Evolutionary conservation across 2,113 vertebrate species (phyloP).

Genomic region (Carlito syrichta): DNA sequence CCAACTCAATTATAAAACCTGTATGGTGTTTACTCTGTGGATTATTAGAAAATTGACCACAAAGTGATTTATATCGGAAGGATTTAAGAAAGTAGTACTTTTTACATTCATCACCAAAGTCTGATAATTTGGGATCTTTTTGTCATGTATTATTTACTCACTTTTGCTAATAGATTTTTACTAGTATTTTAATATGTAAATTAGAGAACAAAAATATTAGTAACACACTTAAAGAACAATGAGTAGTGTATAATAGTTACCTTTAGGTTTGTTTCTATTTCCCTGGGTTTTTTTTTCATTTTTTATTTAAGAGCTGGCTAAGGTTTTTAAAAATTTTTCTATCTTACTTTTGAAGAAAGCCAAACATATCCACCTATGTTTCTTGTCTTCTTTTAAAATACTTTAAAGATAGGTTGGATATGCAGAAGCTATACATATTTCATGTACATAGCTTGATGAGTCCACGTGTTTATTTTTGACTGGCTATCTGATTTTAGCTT

Average conservation of each 20-base stretch:
- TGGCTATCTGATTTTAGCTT: not conserved
- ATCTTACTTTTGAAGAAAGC: not conserved
- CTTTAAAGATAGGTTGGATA: not conserved
- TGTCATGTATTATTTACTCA: not conserved
- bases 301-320: not conserved
- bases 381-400: not conserved
- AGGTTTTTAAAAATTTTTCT: not conserved
- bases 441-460: not conserved
- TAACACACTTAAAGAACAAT: not conserved
- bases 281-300: not conserved
- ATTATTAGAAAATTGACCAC: constrained; percentile 13
- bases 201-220: not conserved
- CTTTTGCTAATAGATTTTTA: not conserved
- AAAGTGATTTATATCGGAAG: not conserved
- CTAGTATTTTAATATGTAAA: not conserved
- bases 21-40: not conserved
- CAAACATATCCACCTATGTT: not conserved
- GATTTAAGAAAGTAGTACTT: not conserved
- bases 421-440: not conserved
- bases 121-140: not conserved
- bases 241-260: not conserved
- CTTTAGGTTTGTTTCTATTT: not conserved
- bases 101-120: not conserved
- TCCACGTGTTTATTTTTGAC: constrained; percentile 24
- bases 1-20: no score